phyloP scores from a whole-genome alignment of 2,797 vertebrate species.

The Loris lydekkerianus region DNA sequence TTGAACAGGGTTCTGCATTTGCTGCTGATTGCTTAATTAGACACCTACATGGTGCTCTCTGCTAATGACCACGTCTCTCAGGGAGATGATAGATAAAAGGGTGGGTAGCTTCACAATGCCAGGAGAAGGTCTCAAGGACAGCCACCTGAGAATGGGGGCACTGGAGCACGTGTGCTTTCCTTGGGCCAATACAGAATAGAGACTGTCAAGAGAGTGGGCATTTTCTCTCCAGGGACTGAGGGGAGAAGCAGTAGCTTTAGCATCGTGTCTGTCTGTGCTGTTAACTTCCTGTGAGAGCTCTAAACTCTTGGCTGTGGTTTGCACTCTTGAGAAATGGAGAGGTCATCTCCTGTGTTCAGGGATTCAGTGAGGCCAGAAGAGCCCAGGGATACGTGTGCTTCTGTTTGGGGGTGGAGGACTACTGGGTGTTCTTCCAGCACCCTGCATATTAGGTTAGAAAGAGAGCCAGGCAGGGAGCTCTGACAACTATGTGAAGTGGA shows the following conservation, averaged over 20 bases:
- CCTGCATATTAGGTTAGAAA: background rate
- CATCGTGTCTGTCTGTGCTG: background rate
- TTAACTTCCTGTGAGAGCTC: background rate
- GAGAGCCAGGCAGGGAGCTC: background rate
- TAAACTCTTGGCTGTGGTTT: background rate
- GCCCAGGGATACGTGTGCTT: background rate
- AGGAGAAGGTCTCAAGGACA: background rate
- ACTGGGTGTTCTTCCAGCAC: background rate
- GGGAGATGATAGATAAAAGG: slow-evolving; percentile 63
- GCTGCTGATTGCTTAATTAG: slow-evolving; percentile 77
- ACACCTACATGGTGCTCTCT: slow-evolving; percentile 65
- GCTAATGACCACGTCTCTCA: slow-evolving; percentile 69
- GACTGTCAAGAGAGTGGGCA: background rate
- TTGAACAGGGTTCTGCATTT: slow-evolving; percentile 59
- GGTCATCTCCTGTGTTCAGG: background rate
- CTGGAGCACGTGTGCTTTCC: background rate
- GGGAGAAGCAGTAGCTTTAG: background rate
- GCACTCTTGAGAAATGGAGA: background rate
- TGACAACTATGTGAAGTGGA: background rate
- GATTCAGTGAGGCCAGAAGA: background rate
- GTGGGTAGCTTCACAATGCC: background rate
- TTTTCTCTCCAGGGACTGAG: background rate
- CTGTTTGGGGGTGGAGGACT: background rate
- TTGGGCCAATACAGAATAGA: background rate
- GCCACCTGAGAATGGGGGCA: background rate